phyloP scores from a whole-genome alignment of 2,797 vertebrate species.

The Propithecus perrieri region DNA sequence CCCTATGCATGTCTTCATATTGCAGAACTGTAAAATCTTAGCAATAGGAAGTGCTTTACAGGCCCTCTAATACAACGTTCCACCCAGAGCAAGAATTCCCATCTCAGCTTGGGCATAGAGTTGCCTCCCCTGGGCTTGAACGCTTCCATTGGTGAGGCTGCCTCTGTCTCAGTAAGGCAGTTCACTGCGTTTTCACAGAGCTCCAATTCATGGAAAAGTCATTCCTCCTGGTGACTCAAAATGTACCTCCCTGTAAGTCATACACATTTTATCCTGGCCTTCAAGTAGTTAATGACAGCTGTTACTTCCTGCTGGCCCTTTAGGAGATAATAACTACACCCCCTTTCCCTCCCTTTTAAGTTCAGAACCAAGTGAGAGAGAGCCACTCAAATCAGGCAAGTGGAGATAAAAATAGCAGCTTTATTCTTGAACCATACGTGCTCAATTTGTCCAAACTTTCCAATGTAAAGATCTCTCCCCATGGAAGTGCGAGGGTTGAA shows the following conservation, averaged over 20 bases:
- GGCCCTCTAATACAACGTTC: neutral
- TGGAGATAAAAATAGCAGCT: slow-evolving; percentile 9
- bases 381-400: neutral
- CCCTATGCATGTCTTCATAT: neutral
- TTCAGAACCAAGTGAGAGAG: neutral
- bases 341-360: neutral
- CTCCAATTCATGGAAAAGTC: neutral
- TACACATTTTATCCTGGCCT: neutral
- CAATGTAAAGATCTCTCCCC: neutral
- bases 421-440: neutral
- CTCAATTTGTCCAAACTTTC: neutral
- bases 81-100: neutral
- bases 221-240: neutral
- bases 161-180: neutral
- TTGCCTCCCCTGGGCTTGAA: neutral
- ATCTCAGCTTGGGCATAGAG: neutral
- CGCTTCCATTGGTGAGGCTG: neutral
- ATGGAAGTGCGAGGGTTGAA: neutral
- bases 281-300: slow-evolving; percentile 12
- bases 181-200: neutral
- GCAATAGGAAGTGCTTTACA: neutral
- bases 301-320: neutral
- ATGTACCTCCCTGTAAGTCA: neutral
- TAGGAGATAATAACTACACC: neutral
- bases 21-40: slow-evolving; percentile 20